Percentiles rank a stretch among this genome's conserved stretches.
phyloP scores from a whole-genome alignment of 2,113 vertebrate species.

The Poeciliopsis prolifica region DNA sequence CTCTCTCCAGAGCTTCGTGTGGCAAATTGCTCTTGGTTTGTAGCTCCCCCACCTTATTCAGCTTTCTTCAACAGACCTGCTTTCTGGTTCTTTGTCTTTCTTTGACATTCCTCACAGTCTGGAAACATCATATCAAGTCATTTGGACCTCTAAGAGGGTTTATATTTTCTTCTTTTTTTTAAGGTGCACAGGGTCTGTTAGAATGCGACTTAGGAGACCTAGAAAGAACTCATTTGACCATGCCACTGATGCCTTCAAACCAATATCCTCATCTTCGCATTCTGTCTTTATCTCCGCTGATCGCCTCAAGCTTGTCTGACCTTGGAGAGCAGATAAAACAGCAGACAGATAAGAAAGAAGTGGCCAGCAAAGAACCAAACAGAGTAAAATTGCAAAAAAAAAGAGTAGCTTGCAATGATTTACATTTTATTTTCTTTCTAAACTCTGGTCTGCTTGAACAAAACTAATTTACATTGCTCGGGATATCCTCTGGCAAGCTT shows the following conservation, averaged over 20 bases:
- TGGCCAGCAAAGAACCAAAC: conserved; percentile 11
- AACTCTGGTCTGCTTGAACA: conserved; percentile 62
- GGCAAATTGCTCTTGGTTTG: conserved; percentile 55
- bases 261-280: conserved; percentile 32
- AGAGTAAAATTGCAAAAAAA: conserved; percentile 12
- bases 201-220: conserved; percentile 43
- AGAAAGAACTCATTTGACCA: conserved; percentile 56
- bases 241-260: conserved; percentile 3
- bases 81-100: conserved; percentile 17
- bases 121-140: background rate
- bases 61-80: conserved; percentile 20
- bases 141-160: conserved; percentile 8
- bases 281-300: conserved; percentile 71
- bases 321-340: conserved; percentile 76
- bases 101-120: background rate
- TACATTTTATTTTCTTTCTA: conserved; percentile 46
- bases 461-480: conserved; percentile 65
- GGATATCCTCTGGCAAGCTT: conserved; percentile 73
- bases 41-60: conserved; percentile 11
- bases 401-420: conserved; percentile 35
- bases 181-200: conserved; percentile 37
- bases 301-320: conserved; percentile 75
- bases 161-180: background rate
- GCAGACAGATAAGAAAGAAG: conserved; percentile 66
- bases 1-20: conserved; percentile 53